Evolutionary conservation across 2,797 vertebrate genomes (phyloP), one percentile per base, ranked within the genome.

Genomic region (Sebastolobus altivelis): DNA sequence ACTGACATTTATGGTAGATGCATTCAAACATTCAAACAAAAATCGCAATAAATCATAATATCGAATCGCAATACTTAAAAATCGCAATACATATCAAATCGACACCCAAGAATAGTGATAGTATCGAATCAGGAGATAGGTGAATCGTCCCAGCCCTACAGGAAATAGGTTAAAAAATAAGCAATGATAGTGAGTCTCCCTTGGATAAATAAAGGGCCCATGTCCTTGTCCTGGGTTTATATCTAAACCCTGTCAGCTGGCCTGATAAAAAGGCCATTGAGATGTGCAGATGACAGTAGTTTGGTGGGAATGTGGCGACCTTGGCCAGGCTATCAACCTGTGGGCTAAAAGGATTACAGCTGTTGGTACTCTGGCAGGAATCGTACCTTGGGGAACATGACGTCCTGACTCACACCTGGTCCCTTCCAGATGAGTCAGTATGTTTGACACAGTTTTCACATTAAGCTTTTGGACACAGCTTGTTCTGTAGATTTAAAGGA

Each of bases 321-420:
- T 72, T 89, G 77, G 60, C 38, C 72, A 10, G 37, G 14, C 37
- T 55, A 65, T 65, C 72, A 70, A 37, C 56, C 61, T 79, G 60
- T 67, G 38, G 67, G 71, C 33, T 40, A 4, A 77, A 68, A 67
- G 29, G 56, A 65, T 72, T 54, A 67, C 33, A 73, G 68, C 22
- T 80, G 59, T 46, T 70, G 69, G 25, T 71, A 43, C 61, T 72
- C n/a, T 43, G 58, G 13, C 31, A 69, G 67, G 62, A 25, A 54
- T 8, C 55, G 25, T 54, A 38, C 38, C 56, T 69, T 43, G 5
- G 43, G 25, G 25, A 81, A 46, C 10, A 35, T 1, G 56, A 77
- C 40, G 31, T 37, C 29, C 65, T 81, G 49, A 77, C 38, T 62
- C 72, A 69, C 20, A 63, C 54, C 31, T 66, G 62, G 37, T 68